phyloP scores from a whole-genome alignment of 2,888 invertebrate genomes.

The Eristalinus aeneus region DNA sequence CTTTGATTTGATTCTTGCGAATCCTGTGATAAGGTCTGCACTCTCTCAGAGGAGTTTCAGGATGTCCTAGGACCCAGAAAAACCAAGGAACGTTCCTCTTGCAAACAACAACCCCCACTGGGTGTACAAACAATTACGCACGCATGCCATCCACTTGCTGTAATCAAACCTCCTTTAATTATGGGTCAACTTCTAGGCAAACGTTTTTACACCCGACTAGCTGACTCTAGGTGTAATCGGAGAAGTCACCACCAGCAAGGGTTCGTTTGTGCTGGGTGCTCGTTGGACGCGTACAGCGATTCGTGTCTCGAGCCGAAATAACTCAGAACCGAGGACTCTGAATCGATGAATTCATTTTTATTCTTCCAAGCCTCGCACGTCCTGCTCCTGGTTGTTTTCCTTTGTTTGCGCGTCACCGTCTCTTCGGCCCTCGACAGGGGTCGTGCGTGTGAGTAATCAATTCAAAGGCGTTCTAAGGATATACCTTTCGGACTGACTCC shows the following conservation, averaged over 20 bases:
- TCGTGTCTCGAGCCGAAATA: constrained; percentile 11
- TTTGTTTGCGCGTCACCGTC: neutral
- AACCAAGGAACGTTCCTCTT: too few relatives aligned
- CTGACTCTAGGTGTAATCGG: neutral
- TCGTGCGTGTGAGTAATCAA: constrained; percentile 43
- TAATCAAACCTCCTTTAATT: constrained; percentile 18
- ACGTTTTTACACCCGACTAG: constrained; percentile 15
- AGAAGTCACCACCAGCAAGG: constrained; percentile 16
- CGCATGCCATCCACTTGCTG: constrained; percentile 10
- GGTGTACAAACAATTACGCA: neutral
- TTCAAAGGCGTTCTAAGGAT: constrained; percentile 34
- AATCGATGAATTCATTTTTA: constrained; percentile 62
- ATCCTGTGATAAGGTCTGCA: neutral
- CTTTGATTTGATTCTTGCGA: neutral
- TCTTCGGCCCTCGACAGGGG: neutral
- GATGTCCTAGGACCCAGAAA: neutral
- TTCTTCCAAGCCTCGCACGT: neutral
- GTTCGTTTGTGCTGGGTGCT: constrained; percentile 18
- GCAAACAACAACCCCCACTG: neutral
- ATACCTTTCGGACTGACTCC: constrained; percentile 20
- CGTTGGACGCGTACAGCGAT: neutral
- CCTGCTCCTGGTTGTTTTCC: constrained; percentile 12
- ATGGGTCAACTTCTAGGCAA: constrained; percentile 10
- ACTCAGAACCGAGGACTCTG: constrained; percentile 17
- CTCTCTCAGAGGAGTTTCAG: neutral